Percentiles rank a stretch among this genome's conserved stretches.
These are phyloP conservation scores for Saccopteryx bilineata DNA, from an alignment of 2,113 vertebrate species.

Conservation along the genomic window DNA sequence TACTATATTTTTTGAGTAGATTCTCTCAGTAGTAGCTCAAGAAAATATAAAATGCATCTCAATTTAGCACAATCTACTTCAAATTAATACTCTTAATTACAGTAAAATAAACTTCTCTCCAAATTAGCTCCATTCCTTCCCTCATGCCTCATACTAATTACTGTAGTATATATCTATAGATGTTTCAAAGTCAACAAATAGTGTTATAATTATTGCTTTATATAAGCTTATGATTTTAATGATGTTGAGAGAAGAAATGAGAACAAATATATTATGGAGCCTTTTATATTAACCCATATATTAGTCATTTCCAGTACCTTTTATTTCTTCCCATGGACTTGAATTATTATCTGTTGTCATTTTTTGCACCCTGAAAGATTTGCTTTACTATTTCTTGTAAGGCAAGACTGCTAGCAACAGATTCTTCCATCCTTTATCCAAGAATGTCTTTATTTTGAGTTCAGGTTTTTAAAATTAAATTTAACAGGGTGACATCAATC, in stretches of 20 bases:
- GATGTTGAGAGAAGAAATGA: not conserved
- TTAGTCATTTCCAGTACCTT: not conserved
- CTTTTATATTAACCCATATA: not conserved
- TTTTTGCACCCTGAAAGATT: not conserved
- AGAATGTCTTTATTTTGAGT: constrained; percentile 14
- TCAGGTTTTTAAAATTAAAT: not conserved
- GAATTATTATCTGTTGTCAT: not conserved
- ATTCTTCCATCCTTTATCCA: not conserved
- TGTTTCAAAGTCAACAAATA: not conserved
- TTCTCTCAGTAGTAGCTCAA: not conserved
- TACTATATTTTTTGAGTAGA: not conserved
- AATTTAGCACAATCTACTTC: not conserved
- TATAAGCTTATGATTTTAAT: constrained; percentile 25
- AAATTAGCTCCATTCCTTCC: not conserved
- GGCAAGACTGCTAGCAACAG: not conserved
- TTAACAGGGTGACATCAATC: no score
- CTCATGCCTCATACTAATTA: not conserved
- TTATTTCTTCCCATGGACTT: not conserved
- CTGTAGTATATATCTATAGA: not conserved
- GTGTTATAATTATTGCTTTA: not conserved
- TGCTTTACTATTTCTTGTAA: not conserved
- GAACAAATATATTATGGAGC: not conserved
- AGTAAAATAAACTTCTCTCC: not conserved
- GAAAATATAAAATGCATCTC: constrained; percentile 33
- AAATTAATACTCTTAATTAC: not conserved